Percentiles rank a stretch among this genome's conserved stretches.
These are phyloP conservation scores for Rotaria sp. DNA, from an alignment of 2,888 invertebrate genomes.

Conservation along the genomic window DNA sequence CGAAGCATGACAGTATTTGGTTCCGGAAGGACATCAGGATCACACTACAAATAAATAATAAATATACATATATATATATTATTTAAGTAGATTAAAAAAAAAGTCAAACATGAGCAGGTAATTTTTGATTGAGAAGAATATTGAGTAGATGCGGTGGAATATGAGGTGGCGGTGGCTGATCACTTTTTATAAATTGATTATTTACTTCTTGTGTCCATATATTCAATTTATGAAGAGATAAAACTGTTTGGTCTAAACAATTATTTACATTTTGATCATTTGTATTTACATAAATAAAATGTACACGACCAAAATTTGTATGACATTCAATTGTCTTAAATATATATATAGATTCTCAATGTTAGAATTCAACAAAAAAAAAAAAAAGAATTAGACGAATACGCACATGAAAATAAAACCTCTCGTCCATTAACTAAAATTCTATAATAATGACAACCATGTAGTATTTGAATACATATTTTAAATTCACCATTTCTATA, in stretches of 20 bases:
- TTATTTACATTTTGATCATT: slow-evolving; percentile 28
- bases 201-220: slow-evolving; percentile 89
- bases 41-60: slow-evolving; percentile 65
- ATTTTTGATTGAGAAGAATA: slow-evolving; percentile 96
- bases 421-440: slow-evolving; percentile 55
- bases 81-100: too few relatives aligned
- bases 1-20: slow-evolving; percentile 99
- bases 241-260: slow-evolving; percentile 63
- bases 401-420: too few relatives aligned
- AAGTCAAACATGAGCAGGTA: slow-evolving; percentile 59
- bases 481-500: slow-evolving; percentile 32
- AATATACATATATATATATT: too few relatives aligned
- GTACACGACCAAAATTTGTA: not conserved
- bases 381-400: slow-evolving; percentile 45
- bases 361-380: not conserved
- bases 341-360: not conserved
- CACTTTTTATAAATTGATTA: slow-evolving; percentile 58
- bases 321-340: not conserved
- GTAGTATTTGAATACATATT: slow-evolving; percentile 62
- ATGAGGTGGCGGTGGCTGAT: slow-evolving; percentile 70
- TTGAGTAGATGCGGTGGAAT: slow-evolving; percentile 93
- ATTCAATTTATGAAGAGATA: slow-evolving; percentile 84
- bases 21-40: slow-evolving; percentile 94
- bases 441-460: slow-evolving; percentile 91
- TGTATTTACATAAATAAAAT: not conserved